Percentiles rank a stretch among this genome's conserved stretches.
Conservation (phyloP, 1,140 invertebrate genomes). For the Drosophila teissieri region DNA sequence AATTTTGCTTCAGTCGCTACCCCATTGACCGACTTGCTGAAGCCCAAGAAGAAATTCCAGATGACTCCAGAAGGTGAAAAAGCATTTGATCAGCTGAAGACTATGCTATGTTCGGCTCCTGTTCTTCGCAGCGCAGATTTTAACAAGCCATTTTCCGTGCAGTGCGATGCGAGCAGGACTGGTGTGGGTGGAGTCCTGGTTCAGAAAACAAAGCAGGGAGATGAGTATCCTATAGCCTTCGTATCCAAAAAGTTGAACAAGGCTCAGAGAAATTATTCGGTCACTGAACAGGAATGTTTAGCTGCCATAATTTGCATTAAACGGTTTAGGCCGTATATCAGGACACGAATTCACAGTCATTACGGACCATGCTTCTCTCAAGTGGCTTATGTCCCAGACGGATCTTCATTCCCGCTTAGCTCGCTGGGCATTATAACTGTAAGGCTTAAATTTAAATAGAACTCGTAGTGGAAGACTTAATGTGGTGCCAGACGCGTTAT, state of each 20-base stretch:
- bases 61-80: conserved; percentile 1
- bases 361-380: not conserved
- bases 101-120: not conserved
- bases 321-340: not conserved
- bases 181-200: not conserved
- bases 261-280: not conserved
- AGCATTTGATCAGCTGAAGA: not conserved
- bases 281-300: not conserved
- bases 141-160: not conserved
- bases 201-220: not conserved
- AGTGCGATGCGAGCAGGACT: not conserved
- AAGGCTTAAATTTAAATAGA: too few species aligned
- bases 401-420: not conserved
- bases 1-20: not conserved
- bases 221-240: not conserved
- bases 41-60: not conserved
- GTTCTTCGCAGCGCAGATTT: not conserved
- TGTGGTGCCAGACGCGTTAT: not conserved
- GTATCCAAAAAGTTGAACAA: not conserved
- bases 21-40: not conserved
- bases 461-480: too few species aligned
- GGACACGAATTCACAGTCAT: not conserved
- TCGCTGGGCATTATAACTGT: not conserved
- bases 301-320: not conserved
- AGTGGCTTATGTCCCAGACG: not conserved